phyloP scores from a whole-genome alignment of 1,140 invertebrate species.

The Eupeodes corollae region DNA sequence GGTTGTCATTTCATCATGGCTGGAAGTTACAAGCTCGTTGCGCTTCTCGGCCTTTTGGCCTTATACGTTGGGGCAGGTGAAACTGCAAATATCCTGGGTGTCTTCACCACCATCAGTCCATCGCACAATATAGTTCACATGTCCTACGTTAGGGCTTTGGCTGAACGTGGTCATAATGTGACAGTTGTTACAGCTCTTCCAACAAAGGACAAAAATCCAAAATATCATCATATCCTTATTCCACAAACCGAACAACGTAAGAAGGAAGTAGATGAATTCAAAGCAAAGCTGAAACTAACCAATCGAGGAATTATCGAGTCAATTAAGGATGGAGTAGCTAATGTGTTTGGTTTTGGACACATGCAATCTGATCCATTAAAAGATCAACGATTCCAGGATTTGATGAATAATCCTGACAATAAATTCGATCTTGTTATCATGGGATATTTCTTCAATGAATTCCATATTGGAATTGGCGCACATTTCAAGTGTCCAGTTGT shows the following conservation, averaged over 20 bases:
- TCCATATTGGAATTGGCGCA: constrained; percentile 22
- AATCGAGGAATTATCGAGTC: constrained; percentile 13
- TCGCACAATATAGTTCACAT: constrained; percentile 32
- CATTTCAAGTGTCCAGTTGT: constrained; percentile 23
- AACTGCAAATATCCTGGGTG: constrained; percentile 25
- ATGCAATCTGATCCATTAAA: constrained; percentile 24
- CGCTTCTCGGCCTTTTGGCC: no score
- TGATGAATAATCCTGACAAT: constrained; percentile 23
- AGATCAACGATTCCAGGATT: constrained; percentile 17
- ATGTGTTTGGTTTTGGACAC: constrained; percentile 9
- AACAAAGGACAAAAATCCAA: no score
- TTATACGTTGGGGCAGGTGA: no score
- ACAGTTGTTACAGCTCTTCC: constrained; percentile 20
- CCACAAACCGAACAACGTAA: constrained; percentile 9
- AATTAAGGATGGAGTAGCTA: constrained; percentile 7
- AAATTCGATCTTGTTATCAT: constrained; percentile 28
- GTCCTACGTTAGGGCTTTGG: constrained; percentile 23
- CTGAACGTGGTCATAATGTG: constrained; percentile 28
- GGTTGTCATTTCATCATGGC: no score
- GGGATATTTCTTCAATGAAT: constrained; percentile 27
- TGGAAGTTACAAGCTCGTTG: no score
- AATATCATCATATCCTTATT: constrained; percentile 19
- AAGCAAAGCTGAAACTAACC: constrained; percentile 14
- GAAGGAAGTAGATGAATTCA: constrained; percentile 9
- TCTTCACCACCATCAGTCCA: constrained; percentile 29